Base-by-base conservation (phyloP, 2,797 vertebrate species). In the Oophaga sylvatica region DNA sequence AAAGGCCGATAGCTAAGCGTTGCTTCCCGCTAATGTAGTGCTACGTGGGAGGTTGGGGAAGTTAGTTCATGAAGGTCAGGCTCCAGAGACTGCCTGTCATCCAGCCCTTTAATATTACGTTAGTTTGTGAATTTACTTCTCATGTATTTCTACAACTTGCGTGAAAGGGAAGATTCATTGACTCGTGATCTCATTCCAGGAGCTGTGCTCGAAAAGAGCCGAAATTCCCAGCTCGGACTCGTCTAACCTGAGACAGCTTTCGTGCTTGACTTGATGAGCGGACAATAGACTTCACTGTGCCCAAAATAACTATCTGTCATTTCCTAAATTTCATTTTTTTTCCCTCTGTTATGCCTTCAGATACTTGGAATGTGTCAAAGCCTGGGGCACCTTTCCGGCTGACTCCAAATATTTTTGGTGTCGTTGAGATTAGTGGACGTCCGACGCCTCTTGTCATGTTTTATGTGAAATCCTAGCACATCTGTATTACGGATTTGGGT, bases 31-130 rank as follows among this genome's bases (percentile, higher is more conserved):
- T 45, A 17, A 26, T 62, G 67, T 53, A 53, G 31, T 26, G 10
- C 76, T 79, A 57, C 20, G 81, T 68, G 79, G 81, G 75, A 84
- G 82, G 85, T 84, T 73, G 87, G 83, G 65, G 70, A 48, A 65
- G 65, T 56, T 31, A 86, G 22, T 84, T 70, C 77, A 45, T 57
- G 41, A 57, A 48, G 73, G 87, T 15, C 85, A 67, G 68, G 57
- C 87, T 26, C 87, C 68, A 93, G 94, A 95, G 92, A 94, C 93
- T 93, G 91, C 92, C 92, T 95, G 94, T 95, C 83, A 84, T 89
- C 83, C 31, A 85, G 83, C 59, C 20, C 87, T 88, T 88, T 75
- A 88, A 65, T 26, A 19, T 31, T 80, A 79, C 56, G 9, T 57
- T 82, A 16, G 31, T 85, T 89, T 11, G 62, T 53, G 79, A 81